Evolutionary conservation across 1,140 invertebrate genomes (phyloP).

Genomic region (Lanistes nyassanus): DNA sequence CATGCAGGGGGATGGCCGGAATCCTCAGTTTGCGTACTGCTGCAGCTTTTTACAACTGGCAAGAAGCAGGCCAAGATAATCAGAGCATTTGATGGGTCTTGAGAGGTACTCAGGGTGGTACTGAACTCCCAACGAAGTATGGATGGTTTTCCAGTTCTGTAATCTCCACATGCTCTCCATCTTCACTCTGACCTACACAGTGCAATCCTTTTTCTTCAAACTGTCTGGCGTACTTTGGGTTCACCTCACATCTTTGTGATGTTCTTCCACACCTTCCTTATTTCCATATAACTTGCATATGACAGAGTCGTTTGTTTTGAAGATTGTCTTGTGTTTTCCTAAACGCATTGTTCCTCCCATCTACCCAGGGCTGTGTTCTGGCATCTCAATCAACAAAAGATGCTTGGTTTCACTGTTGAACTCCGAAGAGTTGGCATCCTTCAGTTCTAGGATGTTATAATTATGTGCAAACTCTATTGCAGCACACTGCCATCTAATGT

Average conservation of each 20-base stretch:
- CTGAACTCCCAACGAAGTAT: constrained; percentile 95
- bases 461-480: constrained; percentile 95
- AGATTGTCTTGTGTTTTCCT: constrained; percentile 88
- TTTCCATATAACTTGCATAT: constrained; percentile 87
- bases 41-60: constrained; percentile 56
- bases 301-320: constrained; percentile 73
- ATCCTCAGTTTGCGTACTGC: constrained; percentile 47
- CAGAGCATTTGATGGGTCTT: constrained; percentile 90
- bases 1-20: constrained; percentile 56
- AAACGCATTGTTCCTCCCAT: constrained; percentile 99
- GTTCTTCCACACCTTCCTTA: constrained; percentile 85
- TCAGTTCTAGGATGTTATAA: constrained; percentile 81
- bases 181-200: constrained; percentile 86
- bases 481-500: constrained; percentile 95
- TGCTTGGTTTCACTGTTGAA: constrained; percentile 78
- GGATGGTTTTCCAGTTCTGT: constrained; percentile 79
- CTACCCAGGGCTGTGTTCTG: constrained; percentile 91
- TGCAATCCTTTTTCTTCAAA: constrained; percentile 86
- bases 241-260: constrained; percentile 91
- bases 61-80: constrained; percentile 94
- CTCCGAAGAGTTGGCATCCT: constrained; percentile 89
- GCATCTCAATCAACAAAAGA: constrained; percentile 96
- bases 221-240: constrained; percentile 83
- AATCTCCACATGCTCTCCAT: constrained; percentile 85
- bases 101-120: constrained; percentile 98